Evolutionary conservation across 2,797 vertebrate genomes (phyloP).

Genomic region (Sorex maritimensis): DNA sequence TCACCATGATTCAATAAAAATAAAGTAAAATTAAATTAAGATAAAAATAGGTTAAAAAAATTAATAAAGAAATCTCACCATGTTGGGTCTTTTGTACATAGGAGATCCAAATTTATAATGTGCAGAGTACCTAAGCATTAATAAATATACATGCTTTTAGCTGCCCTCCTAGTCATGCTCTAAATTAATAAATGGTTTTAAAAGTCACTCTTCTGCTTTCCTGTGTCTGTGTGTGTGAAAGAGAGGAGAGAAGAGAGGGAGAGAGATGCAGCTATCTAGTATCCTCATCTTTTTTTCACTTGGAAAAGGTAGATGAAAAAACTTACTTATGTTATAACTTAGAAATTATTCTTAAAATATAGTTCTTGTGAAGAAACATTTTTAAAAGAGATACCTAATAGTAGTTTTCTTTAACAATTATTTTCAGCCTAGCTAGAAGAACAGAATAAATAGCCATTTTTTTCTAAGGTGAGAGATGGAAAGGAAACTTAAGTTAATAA

Average conservation of each 20-base stretch:
- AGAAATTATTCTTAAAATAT: background rate
- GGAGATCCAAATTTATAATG: background rate
- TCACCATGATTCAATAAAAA: no score
- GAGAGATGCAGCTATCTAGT: background rate
- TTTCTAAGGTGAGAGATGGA: background rate
- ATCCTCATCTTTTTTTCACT: background rate
- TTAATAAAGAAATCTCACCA: background rate
- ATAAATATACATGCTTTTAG: background rate
- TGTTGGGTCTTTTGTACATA: background rate
- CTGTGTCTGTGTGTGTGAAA: background rate
- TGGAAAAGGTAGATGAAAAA: background rate
- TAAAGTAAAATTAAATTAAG: no score
- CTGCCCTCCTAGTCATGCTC: background rate
- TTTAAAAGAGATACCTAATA: background rate
- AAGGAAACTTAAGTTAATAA: background rate
- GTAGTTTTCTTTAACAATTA: background rate
- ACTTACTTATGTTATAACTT: background rate
- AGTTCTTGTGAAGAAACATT: background rate
- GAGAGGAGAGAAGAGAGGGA: no score
- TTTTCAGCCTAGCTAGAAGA: background rate
- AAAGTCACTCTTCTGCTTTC: background rate
- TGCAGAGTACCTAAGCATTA: background rate
- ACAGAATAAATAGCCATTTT: background rate
- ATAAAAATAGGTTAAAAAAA: no score
- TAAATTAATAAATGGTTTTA: background rate